These are phyloP conservation scores for Orthonyx spaldingii DNA, from an alignment of 2,113 vertebrate species.

Conservation along the genomic window DNA sequence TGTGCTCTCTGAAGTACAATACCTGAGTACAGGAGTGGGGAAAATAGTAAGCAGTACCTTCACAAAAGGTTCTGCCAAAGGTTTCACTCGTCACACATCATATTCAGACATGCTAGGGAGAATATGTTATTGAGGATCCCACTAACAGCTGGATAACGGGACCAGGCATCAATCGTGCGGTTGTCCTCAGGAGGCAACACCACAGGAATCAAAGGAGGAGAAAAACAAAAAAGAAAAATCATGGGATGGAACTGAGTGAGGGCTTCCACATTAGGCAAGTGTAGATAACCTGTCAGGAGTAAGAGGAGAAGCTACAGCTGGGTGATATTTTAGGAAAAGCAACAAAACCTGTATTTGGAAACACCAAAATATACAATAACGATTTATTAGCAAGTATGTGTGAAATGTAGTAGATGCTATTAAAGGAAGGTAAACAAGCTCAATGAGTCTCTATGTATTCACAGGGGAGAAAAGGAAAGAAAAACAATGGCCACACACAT, in stretches of 20 bases:
- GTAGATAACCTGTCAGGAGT: not conserved
- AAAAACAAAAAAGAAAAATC: not conserved
- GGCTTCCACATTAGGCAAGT: not conserved
- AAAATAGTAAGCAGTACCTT: not conserved
- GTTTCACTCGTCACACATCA: not conserved
- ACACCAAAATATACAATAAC: not conserved
- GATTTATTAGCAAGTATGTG: not conserved
- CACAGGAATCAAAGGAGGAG: not conserved
- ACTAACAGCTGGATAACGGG: not conserved
- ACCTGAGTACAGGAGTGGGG: not conserved
- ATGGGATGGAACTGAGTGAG: not conserved
- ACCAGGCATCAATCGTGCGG: not conserved
- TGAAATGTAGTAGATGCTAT: not conserved
- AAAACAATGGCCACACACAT: not conserved
- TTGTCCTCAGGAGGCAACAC: not conserved
- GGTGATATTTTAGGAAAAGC: not conserved
- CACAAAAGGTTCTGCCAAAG: not conserved
- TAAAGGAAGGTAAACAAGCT: not conserved
- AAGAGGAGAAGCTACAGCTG: not conserved
- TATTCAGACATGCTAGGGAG: not conserved
- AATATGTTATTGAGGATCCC: not conserved
- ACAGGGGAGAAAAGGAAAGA: not conserved
- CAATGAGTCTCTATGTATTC: not conserved
- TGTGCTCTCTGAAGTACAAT: not conserved
- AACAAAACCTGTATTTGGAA: not conserved